A percentile compares a stretch with the other conserved stretches of the same genome.
phyloP scores from a whole-genome alignment of 2,888 invertebrate species.

The Synanthedon formicaeformis region DNA sequence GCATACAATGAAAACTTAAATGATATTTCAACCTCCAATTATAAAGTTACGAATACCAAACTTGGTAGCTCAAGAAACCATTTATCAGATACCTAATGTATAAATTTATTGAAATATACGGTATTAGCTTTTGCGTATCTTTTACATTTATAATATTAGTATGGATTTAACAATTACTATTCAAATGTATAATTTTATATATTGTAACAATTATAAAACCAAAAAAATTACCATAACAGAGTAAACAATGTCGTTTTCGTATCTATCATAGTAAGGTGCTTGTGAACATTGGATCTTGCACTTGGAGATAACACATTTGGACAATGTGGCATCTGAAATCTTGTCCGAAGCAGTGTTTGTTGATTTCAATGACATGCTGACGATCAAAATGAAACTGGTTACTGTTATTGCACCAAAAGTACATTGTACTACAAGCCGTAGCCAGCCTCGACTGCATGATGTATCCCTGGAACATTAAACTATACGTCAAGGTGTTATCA shows the following conservation, averaged over 20 bases:
- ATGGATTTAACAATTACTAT: too few species aligned
- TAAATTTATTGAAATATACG: too few species aligned
- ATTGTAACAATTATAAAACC: too few species aligned
- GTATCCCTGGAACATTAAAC: conserved; percentile 27
- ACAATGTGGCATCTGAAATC: neutral
- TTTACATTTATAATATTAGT: too few species aligned
- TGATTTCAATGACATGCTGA: conserved; percentile 24
- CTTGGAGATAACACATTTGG: conserved; percentile 18
- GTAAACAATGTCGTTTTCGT: conserved; percentile 29
- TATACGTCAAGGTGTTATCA: too few species aligned
- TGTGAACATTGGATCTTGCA: conserved; percentile 37
- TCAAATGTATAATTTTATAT: too few species aligned
- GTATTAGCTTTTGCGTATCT: too few species aligned
- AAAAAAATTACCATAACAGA: conserved; percentile 28
- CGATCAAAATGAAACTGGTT: conserved; percentile 43
- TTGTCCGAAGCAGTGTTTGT: conserved; percentile 12
- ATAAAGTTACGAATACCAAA: too few species aligned
- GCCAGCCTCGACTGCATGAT: conserved; percentile 50
- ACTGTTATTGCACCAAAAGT: conserved; percentile 46
- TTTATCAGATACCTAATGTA: too few species aligned
- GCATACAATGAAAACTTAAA: too few species aligned
- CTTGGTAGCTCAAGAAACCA: too few species aligned
- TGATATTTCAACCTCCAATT: too few species aligned
- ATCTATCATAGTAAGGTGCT: conserved; percentile 22
- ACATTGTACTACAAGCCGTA: conserved; percentile 36